A percentile compares a stretch with the other conserved stretches of the same genome.
Conservation (phyloP, 2,888 invertebrate genomes). For the Balanococcus diminutus region DNA sequence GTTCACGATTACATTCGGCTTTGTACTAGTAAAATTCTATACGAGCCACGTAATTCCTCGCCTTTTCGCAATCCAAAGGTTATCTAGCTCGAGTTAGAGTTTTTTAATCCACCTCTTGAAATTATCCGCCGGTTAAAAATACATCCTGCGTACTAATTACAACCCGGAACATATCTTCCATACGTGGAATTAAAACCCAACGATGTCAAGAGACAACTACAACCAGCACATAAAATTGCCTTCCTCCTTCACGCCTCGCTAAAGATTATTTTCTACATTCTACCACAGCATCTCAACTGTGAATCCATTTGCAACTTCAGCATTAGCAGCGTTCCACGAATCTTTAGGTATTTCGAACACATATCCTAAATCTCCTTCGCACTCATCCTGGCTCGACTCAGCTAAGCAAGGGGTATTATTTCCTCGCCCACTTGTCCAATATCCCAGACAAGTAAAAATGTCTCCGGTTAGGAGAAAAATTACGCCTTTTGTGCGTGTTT, state of each 20-base stretch:
- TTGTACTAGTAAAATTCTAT: background rate
- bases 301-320: background rate
- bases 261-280: background rate
- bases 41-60: background rate
- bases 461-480: constrained; percentile 35
- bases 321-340: background rate
- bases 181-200: background rate
- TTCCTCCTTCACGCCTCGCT: background rate
- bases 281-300: background rate
- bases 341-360: background rate
- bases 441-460: constrained; percentile 38
- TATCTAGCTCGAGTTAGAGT: background rate
- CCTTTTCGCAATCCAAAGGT: background rate
- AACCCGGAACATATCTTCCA: background rate
- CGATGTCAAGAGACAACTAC: background rate
- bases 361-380: background rate
- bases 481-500: constrained; percentile 9
- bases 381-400: background rate
- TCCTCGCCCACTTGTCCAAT: constrained; percentile 7
- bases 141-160: background rate
- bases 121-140: background rate
- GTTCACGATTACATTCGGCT: background rate
- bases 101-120: background rate
- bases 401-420: background rate
- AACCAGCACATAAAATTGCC: background rate